phyloP scores from a whole-genome alignment of 2,888 invertebrate species.

The Sussaba pulchella region DNA sequence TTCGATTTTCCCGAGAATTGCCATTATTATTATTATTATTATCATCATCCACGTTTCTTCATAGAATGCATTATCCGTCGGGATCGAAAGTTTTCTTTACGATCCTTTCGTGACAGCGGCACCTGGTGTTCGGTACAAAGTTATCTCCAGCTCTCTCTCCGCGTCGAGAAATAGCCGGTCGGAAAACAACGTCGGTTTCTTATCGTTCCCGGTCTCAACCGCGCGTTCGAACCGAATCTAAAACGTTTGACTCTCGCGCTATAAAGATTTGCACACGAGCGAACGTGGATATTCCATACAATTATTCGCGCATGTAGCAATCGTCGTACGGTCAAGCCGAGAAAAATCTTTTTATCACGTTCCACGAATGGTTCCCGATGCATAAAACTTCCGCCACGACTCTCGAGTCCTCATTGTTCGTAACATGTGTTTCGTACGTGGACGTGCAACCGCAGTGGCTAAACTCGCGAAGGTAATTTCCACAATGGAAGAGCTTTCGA shows the following conservation, averaged over 20 bases:
- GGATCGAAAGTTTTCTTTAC: conserved; percentile 41
- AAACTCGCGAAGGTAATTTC: not conserved
- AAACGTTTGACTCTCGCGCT: conserved; percentile 32
- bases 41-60: not conserved
- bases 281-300: not conserved
- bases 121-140: conserved; percentile 20
- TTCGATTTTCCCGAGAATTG: not conserved
- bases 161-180: not conserved
- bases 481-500: not conserved
- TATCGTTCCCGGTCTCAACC: conserved; percentile 29
- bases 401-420: conserved; percentile 45
- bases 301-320: not conserved
- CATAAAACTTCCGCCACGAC: conserved; percentile 9
- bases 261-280: not conserved
- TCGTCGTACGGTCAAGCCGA: conserved; percentile 3
- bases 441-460: not conserved
- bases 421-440: conserved; percentile 26
- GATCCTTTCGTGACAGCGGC: conserved; percentile 38
- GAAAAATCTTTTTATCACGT: conserved; percentile 41
- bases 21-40: not conserved
- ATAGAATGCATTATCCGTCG: conserved; percentile 2
- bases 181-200: conserved; percentile 15
- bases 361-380: conserved; percentile 25
- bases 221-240: conserved; percentile 29
- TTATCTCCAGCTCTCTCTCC: conserved; percentile 12